A percentile compares a stretch with the other conserved stretches of the same genome.
phyloP scores from a whole-genome alignment of 2,113 vertebrate genomes.

The Leptosomus discolor region DNA sequence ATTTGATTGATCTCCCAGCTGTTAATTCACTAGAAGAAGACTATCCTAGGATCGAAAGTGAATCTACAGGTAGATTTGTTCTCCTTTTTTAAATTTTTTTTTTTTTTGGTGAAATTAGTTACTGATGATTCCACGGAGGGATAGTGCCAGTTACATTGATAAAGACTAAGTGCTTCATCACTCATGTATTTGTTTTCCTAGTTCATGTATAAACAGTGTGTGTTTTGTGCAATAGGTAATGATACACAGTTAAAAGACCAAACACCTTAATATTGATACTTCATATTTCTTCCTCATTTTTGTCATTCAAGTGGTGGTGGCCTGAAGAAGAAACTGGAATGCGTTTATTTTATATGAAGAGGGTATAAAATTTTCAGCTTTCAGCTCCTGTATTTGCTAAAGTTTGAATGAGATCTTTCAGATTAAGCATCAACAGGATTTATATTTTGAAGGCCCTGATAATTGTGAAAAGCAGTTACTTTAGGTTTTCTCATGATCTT shows the following conservation, averaged over 20 bases:
- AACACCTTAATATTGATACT: background rate
- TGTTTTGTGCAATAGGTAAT: background rate
- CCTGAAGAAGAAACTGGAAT: background rate
- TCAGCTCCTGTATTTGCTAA: background rate
- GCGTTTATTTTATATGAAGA: background rate
- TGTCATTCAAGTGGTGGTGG: background rate
- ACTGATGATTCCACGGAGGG: background rate
- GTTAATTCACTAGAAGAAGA: slow-evolving; percentile 82
- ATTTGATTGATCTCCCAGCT: slow-evolving; percentile 84
- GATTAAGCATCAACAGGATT: background rate
- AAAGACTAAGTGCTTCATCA: background rate
- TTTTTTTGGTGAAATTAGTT: background rate
- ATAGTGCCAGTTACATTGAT: background rate
- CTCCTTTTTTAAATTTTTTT: background rate
- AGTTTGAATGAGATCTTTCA: background rate
- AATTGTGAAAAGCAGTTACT: background rate
- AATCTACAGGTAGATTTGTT: slow-evolving; percentile 87
- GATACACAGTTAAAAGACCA: background rate
- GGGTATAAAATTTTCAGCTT: background rate
- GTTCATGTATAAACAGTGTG: fast-evolving
- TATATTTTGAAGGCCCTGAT: background rate
- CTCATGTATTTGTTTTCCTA: background rate
- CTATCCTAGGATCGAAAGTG: slow-evolving; percentile 85
- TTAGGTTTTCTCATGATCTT: background rate
- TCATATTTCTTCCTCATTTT: background rate